Base-by-base conservation (phyloP, 2,797 vertebrate genomes). In the Poecilia wingei region DNA sequence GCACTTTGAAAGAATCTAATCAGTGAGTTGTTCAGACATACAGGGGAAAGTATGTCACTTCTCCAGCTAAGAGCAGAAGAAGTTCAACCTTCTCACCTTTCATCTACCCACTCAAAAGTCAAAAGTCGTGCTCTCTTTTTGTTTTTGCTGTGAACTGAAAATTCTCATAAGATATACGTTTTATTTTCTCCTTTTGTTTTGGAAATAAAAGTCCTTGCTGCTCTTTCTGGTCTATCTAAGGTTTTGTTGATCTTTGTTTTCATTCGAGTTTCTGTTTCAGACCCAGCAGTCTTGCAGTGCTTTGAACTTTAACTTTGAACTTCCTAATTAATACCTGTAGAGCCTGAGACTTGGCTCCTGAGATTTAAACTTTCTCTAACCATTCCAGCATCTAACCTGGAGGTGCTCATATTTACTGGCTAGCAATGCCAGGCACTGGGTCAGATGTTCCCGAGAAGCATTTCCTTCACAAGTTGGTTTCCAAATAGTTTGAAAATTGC, bases 81-180 rank as follows among this genome's bases (percentile, higher is more conserved):
- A 59, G 41, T 45, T 43, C 25, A 28, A 74, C 39, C 55, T 75
- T 57, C 41, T 75, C 55, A 75, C 39, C 53, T 74, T 74, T 74
- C 6, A 22, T 53, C 31, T n/a, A 45, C n/a, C 73, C 73, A 75
- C 53, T 31, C 39, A 75, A 41, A 59, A 75, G 41, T 74, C 72
- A 74, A 75, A 59, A 20, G 13, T 59, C 0, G 4, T 31, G 28
- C 8, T 45, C 36, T 16, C 31, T n/a, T 55, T 28, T 59, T 25
- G 43, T 36, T 39, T 39, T 55, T n/a, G 33, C 71, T 51, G 8
- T 51, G 33, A 55, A 41, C 33, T 74, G 49, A 3, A 55, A 25
- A 39, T 55, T 74, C 12, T 47, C 45, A 49, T 31, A 72, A 31
- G 41, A 18, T 33, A 46, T 45, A 49, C 4, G 46, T 49, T 49